Evolutionary conservation across 2,888 invertebrate species (phyloP), one percentile per base, ranked within the genome.

Genomic region (Plagodis dolabraria): DNA sequence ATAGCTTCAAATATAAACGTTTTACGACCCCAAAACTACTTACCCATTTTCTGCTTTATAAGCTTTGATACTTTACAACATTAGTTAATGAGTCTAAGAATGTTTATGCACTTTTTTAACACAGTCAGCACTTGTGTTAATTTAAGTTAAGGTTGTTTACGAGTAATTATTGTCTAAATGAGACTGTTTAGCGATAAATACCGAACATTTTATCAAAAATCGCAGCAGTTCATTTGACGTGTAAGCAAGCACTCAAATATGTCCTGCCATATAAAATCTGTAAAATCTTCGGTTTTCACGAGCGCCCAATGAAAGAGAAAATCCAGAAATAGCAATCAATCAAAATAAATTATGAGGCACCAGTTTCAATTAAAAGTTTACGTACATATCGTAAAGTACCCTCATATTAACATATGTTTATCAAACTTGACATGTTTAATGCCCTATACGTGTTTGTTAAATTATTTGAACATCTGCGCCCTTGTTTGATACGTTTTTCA

Each of bases 1-100:
- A 57, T 65, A 40, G 48, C 46, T 59, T 51, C 44, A 64, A 58
- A 71, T 69, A 71, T 64, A 71, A 66, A 58, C 34, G 67, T 71
- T 74, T 75, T 76, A 76, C 67, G 67, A 72, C 60, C 64, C 66
- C 60, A 71, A 69, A 71, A 69, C 64, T 69, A 82, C 89, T 82
- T 77, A 89, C 92, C 92, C 92, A 92, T 92, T 87, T 85, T 87
- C 66, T 77, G 81, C n/a, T n/a, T n/a, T n/a, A 76, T 82, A 86
- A 80, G 83, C 77, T 79, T 86, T 82, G 22, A 80, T 88, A 81
- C 71, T 75, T 75, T 80, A 86, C 78, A 82, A 81, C 89, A 90
- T 90, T 81, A 86, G 85, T 81, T 78, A 76, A 72, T 76, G 76
- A 67, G 75, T 70, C 71, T 82, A 82, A 68, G 85, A 81, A 87